Percentiles rank a stretch among this genome's conserved stretches.
Evolutionary conservation across 2,797 vertebrate genomes (phyloP).

Genomic region (Ctenochaetus hawaiiensis): DNA sequence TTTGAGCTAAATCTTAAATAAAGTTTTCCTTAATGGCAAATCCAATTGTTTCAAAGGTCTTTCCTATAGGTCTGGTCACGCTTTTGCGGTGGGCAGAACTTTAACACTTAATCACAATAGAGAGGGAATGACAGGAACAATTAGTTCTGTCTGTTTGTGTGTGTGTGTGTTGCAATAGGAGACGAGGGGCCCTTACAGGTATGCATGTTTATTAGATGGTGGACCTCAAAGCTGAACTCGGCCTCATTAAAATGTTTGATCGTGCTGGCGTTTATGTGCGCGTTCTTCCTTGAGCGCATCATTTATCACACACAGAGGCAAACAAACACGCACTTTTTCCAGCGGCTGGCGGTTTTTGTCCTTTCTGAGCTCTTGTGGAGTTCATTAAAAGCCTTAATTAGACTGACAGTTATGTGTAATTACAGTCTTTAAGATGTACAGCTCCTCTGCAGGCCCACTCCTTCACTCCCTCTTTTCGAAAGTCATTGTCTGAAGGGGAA

Average conservation of each 20-base stretch:
- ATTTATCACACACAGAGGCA: constrained; percentile 58
- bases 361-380: constrained; percentile 73
- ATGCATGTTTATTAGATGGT: constrained; percentile 63
- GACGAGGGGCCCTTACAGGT: constrained; percentile 51
- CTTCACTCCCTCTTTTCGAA: constrained; percentile 65
- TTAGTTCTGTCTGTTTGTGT: constrained; percentile 36
- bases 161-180: constrained; percentile 14
- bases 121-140: constrained; percentile 45
- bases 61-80: constrained; percentile 43
- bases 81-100: constrained; percentile 49
- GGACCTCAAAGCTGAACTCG: constrained; percentile 57
- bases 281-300: constrained; percentile 46
- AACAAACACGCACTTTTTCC: constrained; percentile 57
- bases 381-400: constrained; percentile 88
- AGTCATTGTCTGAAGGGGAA: constrained; percentile 48
- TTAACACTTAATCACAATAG: constrained; percentile 58
- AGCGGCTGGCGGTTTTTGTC: constrained; percentile 69
- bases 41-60: constrained; percentile 73
- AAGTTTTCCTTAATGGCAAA: constrained; percentile 72
- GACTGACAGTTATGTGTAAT: constrained; percentile 85
- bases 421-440: constrained; percentile 86
- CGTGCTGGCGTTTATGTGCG: constrained; percentile 48
- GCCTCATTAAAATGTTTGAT: constrained; percentile 75
- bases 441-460: constrained; percentile 73
- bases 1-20: constrained; percentile 58